These are phyloP conservation scores for Helogale parvula DNA, from an alignment of 2,113 vertebrate species.

Conservation along the genomic window DNA sequence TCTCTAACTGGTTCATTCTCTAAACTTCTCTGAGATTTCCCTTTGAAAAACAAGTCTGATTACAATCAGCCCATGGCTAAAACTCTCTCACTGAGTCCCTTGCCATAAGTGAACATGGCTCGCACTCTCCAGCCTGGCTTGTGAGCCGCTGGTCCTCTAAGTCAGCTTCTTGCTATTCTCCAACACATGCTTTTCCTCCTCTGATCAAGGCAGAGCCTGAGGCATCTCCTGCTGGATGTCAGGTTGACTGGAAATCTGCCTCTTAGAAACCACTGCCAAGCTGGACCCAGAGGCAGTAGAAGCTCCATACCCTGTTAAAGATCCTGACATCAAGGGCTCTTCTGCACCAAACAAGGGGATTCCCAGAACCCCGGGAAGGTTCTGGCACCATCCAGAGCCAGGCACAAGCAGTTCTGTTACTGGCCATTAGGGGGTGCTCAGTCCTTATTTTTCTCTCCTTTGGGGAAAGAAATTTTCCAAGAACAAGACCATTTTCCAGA, in stretches of 20 bases:
- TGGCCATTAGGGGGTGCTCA: background rate
- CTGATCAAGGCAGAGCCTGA: background rate
- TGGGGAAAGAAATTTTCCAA: background rate
- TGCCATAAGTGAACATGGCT: background rate
- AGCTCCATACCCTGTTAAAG: background rate
- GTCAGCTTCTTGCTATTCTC: background rate
- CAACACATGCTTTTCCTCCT: background rate
- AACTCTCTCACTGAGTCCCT: background rate
- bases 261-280: background rate
- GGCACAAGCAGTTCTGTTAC: background rate
- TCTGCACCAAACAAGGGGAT: background rate
- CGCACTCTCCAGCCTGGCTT: background rate
- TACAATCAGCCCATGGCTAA: background rate
- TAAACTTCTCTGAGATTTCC: background rate
- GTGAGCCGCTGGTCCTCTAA: no score
- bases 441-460: background rate
- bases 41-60: background rate
- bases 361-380: background rate
- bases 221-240: no score
- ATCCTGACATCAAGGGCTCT: background rate
- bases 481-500: background rate
- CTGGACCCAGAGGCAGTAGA: background rate
- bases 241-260: background rate
- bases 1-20: background rate
- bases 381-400: background rate